These are phyloP conservation scores for Stenodema calcarata DNA, from an alignment of 2,888 invertebrate species.

Conservation along the genomic window DNA sequence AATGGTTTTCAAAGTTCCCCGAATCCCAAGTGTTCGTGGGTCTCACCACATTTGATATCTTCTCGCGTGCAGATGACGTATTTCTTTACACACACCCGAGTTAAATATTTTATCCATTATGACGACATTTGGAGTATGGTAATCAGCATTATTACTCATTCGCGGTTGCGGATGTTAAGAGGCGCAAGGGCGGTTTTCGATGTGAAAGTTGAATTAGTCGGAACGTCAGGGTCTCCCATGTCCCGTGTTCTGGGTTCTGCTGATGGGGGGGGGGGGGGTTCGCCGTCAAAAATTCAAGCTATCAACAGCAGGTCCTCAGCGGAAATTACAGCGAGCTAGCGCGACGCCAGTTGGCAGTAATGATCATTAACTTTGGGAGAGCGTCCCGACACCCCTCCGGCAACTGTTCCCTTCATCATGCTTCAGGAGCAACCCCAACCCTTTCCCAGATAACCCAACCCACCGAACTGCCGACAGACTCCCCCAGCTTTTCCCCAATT, in stretches of 20 bases:
- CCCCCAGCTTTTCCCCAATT: slow-evolving; percentile 10
- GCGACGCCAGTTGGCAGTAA: slow-evolving; percentile 30
- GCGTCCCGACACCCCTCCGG: background rate
- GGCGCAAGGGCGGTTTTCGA: background rate
- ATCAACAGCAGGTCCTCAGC: slow-evolving; percentile 35
- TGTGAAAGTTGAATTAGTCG: background rate
- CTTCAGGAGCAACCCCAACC: background rate
- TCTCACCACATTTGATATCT: too few species aligned
- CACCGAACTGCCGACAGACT: background rate
- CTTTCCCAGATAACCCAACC: background rate
- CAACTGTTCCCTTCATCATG: slow-evolving; percentile 27
- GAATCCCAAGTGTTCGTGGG: too few species aligned
- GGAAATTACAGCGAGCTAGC: slow-evolving; percentile 29
- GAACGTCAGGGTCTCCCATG: background rate
- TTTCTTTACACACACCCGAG: too few species aligned
- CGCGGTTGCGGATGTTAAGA: background rate
- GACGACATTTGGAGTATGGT: too few species aligned
- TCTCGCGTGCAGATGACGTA: too few species aligned
- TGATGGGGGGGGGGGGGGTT: background rate
- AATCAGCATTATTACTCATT: too few species aligned
- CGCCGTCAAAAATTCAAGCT: slow-evolving; percentile 19
- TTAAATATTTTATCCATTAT: too few species aligned
- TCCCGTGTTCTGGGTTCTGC: background rate
- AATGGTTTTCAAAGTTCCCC: too few species aligned
- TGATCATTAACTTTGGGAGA: slow-evolving; percentile 29